Conservation (phyloP, 2,113 vertebrate genomes). For the Zapornia atra region DNA sequence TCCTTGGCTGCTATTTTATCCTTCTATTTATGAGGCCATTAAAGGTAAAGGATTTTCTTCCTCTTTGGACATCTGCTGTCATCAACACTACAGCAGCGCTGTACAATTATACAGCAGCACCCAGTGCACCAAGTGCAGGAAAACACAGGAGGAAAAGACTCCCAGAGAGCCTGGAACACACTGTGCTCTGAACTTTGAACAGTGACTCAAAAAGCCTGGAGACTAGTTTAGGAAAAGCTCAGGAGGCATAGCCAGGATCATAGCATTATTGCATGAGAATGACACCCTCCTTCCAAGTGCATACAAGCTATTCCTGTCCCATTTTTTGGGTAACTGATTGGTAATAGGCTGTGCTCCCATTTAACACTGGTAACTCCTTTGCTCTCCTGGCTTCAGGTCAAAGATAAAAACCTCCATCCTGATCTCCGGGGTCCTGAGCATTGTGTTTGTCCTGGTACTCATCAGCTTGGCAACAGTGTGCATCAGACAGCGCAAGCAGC, state of each 20-base stretch:
- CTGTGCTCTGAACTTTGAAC: not conserved
- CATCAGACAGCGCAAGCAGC: not conserved
- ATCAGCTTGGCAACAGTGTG: fast-evolving
- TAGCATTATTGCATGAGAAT: not conserved
- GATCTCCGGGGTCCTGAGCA: not conserved
- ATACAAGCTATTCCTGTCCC: not conserved
- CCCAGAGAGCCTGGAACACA: not conserved
- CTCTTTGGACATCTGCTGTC: not conserved
- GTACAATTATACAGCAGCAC: not conserved
- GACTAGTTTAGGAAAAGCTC: not conserved
- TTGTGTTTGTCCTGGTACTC: slow-evolving; percentile 22
- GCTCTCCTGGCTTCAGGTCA: not conserved
- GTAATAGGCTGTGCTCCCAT: not conserved
- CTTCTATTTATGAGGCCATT: not conserved
- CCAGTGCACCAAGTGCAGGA: not conserved
- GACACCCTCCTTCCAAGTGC: not conserved
- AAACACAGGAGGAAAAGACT: not conserved
- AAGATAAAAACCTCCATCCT: not conserved
- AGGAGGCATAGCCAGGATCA: not conserved
- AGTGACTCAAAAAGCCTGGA: not conserved
- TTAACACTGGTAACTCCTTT: not conserved
- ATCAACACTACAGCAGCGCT: not conserved
- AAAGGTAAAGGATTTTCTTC: not conserved
- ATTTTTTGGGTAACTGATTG: not conserved
- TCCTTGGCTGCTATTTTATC: not conserved